Evolutionary conservation across 2,113 vertebrate species (phyloP), one percentile per base, ranked within the genome.

Genomic region (Tachuris rubrigastra): DNA sequence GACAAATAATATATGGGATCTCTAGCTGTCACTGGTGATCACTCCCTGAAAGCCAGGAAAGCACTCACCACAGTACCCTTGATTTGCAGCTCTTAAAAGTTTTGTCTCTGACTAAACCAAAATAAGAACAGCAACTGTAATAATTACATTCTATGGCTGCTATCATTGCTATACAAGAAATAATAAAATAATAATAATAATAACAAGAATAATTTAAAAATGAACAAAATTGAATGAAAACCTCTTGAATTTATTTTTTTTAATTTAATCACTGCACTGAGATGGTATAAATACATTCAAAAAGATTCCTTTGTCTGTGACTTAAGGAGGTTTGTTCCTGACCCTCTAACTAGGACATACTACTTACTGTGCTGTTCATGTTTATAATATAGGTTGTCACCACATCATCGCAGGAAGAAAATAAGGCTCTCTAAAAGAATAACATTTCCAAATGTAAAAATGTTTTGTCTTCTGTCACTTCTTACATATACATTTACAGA

Each of bases 1-100:
- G 79, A 68, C 72, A 92, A 90, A 92, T 86, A 95, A 84, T 81
- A 81, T 37, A 90, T 85, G 33, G 55, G 39, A 81, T 90, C 79
- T 90, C 73, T 33, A 86, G 37, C 68, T 90, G 93, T 86, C 83
- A 88, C 60, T 53, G 37, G 30, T 86, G 79, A 71, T 78, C 9
- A 0, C 13, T 44, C 35, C 77, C 81, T 65, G 66, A 65, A 90
- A 96, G 68, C 56, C 75, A 89, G 25, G 41, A 86, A 68, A 90
- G 72, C 49, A 81, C 65, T 96, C 75, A 66, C 33, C 49, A 63
- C 55, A 87, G n/a, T 53, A 31, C 16, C 41, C 62, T 65, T 82
- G 58, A 73, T 76, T 78, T 89, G 37, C 74, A 90, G 42, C 15
- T 82, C 55, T 46, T 74, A 65, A 87, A 83, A 73, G 11, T 19